Evolutionary conservation across 1,140 invertebrate genomes (phyloP).

Genomic region (Saccostrea glomerata): DNA sequence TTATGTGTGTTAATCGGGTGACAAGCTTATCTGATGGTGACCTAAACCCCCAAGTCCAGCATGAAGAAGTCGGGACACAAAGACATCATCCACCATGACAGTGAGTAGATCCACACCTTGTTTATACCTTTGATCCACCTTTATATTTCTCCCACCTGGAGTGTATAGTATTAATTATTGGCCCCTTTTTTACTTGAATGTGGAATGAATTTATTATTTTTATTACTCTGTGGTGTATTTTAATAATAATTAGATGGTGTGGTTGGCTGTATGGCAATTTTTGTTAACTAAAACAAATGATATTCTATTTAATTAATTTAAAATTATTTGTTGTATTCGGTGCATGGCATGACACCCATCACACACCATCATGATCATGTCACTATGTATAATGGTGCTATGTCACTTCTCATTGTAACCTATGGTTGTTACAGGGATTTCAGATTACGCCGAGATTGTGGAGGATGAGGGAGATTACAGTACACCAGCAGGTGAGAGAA

Average conservation of each 20-base stretch:
- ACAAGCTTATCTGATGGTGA: conserved; percentile 12
- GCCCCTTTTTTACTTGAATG: background rate
- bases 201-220: conserved; percentile 21
- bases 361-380: background rate
- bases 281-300: conserved; percentile 24
- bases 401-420: conserved; percentile 13
- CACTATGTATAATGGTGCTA: conserved; percentile 4
- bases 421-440: conserved; percentile 77
- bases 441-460: conserved; percentile 97
- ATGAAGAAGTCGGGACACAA: conserved; percentile 29
- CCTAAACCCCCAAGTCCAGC: conserved; percentile 73
- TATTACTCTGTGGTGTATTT: background rate
- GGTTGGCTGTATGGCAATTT: conserved; percentile 12
- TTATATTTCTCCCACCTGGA: background rate
- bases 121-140: background rate
- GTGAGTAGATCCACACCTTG: conserved; percentile 7
- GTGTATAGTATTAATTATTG: background rate
- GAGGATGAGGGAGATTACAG: conserved; percentile 98
- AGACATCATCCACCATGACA: conserved; percentile 36
- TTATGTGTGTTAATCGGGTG: conserved; percentile 33
- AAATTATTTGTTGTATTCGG: conserved; percentile 10
- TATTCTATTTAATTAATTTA: background rate
- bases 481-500: conserved; percentile 89
- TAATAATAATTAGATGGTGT: conserved; percentile 23
- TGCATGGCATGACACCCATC: conserved; percentile 30